Evolutionary conservation across 1,140 invertebrate species (phyloP).

Genomic region (Pseudomyrmex cubaensis): DNA sequence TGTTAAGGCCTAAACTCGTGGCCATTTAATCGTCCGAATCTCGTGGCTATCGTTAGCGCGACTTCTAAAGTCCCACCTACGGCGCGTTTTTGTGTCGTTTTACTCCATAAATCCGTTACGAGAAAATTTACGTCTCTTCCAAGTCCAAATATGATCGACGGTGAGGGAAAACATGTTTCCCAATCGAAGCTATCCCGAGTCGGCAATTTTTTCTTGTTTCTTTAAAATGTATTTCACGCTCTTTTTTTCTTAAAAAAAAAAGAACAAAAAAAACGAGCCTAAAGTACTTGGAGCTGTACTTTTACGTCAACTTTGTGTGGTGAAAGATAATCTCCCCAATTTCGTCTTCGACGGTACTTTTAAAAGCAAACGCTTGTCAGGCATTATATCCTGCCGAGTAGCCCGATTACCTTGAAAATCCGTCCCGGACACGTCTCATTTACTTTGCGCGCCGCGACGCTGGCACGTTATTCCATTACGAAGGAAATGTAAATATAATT

Average conservation of each 20-base stretch:
- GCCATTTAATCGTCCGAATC: conserved; percentile 44
- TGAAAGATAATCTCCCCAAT: not conserved
- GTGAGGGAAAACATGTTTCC: not conserved
- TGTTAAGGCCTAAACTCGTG: conserved; percentile 63
- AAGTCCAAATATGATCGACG: not conserved
- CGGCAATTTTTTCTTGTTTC: not conserved
- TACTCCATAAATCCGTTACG: conserved; percentile 25
- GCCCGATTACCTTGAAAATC: conserved; percentile 8
- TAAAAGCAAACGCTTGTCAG: not conserved
- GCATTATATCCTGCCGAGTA: conserved; percentile 13
- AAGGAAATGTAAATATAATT: conserved; percentile 84
- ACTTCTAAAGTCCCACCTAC: conserved; percentile 49
- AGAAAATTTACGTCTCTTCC: not conserved
- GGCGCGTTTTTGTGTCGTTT: not conserved
- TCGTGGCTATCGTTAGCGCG: conserved; percentile 34
- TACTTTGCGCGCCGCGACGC: not conserved
- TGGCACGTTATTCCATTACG: conserved; percentile 73
- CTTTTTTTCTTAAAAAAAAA: too few relatives aligned
- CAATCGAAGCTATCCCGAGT: not conserved
- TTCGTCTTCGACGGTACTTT: not conserved
- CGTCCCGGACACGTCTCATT: conserved; percentile 32
- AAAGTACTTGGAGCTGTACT: not conserved
- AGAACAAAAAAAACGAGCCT: too few relatives aligned
- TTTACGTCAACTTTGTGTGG: not conserved
- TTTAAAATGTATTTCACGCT: too few relatives aligned